Base-by-base conservation (phyloP, 1,140 invertebrate genomes). In the Formica selysi region DNA sequence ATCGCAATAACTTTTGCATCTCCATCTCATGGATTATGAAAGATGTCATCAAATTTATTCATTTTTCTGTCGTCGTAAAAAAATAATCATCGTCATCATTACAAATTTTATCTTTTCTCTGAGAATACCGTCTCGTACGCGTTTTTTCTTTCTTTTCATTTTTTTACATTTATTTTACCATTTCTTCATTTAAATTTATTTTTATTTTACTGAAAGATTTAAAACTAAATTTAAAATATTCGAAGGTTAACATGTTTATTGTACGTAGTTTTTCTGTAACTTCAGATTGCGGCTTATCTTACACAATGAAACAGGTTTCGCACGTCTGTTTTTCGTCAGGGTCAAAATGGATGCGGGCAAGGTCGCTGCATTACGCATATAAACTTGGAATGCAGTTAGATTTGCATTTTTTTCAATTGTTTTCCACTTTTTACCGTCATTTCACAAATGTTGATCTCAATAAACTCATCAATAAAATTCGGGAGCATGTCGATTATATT, bases 281-380 rank as follows among this genome's bases (percentile, higher is more conserved):
- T 61, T 71, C 36, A 71, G n/a, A 44, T 8, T 6, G 13, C 54
- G 38, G n/a, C 29, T 81, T 71, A 54, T 70, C 38, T 81, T n/a
- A 32, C 22, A 71, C 51, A 59, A 79, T 1, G 57, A 71, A 89
- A 86, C 87, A 71, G 64, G 87, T 89, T 89, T 61, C 22, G 64
- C 13, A 36, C 51, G 61, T 76, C 32, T 57, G 76, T 62, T 86
- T 86, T 86, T 89, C 71, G 70, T 86, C 73, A 80, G 61, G 32
- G 51, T 19, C 59, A 80, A 88, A 88, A 68, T 89, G 81, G 64
- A 89, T 80, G 65, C 36, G 41, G n/a, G 87, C 71, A 89, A 89
- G 84, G 87, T 38, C 81, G 54, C 51, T 67, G 61, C 22, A 65
- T 85, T 29, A 22, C 44, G 29, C n/a, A 13, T 44, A 29, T 5